These are phyloP conservation scores for Rhinichthys osculus DNA, from an alignment of 2,797 vertebrate species.

Conservation along the genomic window DNA sequence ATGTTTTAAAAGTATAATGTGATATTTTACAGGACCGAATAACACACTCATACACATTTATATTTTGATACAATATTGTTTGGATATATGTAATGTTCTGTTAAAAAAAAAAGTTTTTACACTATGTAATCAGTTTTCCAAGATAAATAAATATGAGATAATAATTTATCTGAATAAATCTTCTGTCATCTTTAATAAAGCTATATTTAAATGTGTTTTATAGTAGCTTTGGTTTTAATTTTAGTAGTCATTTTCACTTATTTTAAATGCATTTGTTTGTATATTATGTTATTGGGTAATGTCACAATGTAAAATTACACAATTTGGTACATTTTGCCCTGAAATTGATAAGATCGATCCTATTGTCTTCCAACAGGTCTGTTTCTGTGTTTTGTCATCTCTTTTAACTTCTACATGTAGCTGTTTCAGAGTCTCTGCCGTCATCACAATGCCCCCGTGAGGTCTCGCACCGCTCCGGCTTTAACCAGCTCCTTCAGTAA, in stretches of 20 bases:
- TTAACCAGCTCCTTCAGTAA: constrained; percentile 79
- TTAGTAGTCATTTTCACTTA: not conserved
- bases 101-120: not conserved
- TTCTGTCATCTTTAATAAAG: not conserved
- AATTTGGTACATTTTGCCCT: not conserved
- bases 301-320: not conserved
- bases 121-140: not conserved
- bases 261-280: not conserved
- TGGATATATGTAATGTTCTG: not conserved
- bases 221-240: not conserved
- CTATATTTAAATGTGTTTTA: not conserved
- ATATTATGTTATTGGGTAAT: not conserved
- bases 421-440: not conserved
- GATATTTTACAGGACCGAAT: not conserved
- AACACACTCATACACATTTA: not conserved
- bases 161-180: not conserved
- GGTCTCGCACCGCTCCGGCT: constrained; percentile 75
- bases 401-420: not conserved
- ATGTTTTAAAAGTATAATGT: not conserved
- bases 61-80: not conserved
- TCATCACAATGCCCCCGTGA: constrained; percentile 74
- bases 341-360: not conserved
- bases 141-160: constrained; percentile 17
- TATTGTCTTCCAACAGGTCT: not conserved
- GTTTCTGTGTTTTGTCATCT: not conserved